A percentile compares a stretch with the other conserved stretches of the same genome.
Conservation (phyloP, 2,113 vertebrate species). For the Dromas ardeola region DNA sequence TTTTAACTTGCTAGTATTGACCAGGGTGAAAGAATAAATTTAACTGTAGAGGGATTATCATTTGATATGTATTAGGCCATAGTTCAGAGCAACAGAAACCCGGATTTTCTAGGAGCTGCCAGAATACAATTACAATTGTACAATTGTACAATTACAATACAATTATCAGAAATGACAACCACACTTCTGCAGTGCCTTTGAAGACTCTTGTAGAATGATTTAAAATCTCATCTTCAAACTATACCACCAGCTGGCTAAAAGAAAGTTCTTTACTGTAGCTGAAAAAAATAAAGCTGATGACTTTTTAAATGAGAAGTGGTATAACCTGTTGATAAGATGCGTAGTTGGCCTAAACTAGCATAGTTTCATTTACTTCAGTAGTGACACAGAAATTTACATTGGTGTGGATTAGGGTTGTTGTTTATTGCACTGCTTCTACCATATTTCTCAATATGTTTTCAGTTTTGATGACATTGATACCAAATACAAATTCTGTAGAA, state of each 20-base stretch:
- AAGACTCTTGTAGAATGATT: background rate
- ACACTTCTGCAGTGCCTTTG: background rate
- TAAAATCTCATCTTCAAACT: background rate
- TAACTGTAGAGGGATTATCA: background rate
- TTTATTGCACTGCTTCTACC: background rate
- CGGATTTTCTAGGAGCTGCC: background rate
- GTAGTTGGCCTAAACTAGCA: background rate
- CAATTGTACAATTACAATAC: too few relatives aligned
- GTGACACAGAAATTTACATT: rapidly evolving
- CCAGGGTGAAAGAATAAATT: background rate
- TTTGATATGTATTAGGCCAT: background rate
- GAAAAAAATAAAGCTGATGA: background rate
- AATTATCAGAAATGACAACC: background rate
- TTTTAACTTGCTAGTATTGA: background rate
- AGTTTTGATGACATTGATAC: background rate
- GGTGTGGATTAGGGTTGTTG: background rate
- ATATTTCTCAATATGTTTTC: background rate
- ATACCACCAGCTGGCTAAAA: background rate
- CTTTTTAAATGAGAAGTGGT: background rate
- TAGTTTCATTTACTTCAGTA: background rate
- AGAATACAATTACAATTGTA: background rate
- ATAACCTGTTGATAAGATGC: background rate
- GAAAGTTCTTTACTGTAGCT: background rate
- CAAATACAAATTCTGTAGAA: background rate
- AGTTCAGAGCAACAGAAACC: background rate